Base-by-base conservation (phyloP, 1,140 invertebrate genomes). In the Diorhabda carinulata region DNA sequence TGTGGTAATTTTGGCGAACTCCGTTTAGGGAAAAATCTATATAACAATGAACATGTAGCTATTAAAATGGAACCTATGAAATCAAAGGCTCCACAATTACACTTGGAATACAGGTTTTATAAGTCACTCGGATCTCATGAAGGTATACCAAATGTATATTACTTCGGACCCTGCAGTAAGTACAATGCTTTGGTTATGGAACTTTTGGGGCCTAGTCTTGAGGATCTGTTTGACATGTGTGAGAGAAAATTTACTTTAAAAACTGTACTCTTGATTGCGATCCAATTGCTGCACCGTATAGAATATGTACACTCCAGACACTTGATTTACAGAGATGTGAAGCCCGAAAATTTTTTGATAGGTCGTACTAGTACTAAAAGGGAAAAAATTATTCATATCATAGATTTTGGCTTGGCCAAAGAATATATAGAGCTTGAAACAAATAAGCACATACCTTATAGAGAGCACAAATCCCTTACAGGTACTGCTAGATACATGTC, bases 21-120 rank as follows among this genome's bases (percentile, higher is more conserved):
- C 65, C 89, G 98, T 84, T 90, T 99, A 84, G 98, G 96, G 96
- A 99, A 98, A 89, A 99, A 99, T 86, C 88, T 99, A 78, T 99
- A 99, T 88, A 99, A 97, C 87, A 98, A 98, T 89, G 97, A 99
- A 88, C 97, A 99, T 89, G 97, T 99, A 84, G 98, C 98, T 81
- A 99, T 99, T 84, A 99, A 99, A 90, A 92, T 99, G 93, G 98
- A 99, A 89, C 95, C 96, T 78, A 98, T 99, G 96, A 99, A 99
- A 86, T 97, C 97, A 74, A 97, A 99, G 89, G 98, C 98, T 78
- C 98, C 98, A 73, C 98, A 99, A 87, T 88, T 99, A 81, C 98
- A 99, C 86, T 90, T 99, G 87, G 98, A 99, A 88, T 99, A 99
- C 90, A 92, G 98, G 87, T 99, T 99, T 91, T 99, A 99, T 87